Percentiles rank a stretch among this genome's conserved stretches.
Evolutionary conservation across 2,888 invertebrate species (phyloP).

Genomic region (Agonopterix heracliana): DNA sequence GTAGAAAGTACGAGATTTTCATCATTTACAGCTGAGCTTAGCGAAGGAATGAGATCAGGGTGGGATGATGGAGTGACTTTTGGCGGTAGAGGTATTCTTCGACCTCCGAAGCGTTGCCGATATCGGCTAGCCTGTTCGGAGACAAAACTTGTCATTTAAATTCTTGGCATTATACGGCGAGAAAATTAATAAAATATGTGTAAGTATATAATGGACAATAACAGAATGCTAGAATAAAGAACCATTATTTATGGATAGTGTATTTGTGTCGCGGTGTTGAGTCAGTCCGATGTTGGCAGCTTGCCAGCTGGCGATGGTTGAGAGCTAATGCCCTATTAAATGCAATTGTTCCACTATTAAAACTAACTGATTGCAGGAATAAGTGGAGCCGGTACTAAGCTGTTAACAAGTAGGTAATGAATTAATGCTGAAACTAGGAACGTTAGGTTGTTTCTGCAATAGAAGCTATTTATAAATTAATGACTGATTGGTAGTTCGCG

Average conservation of each 20-base stretch:
- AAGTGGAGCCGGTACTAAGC: slow-evolving; percentile 28
- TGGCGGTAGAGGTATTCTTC: slow-evolving; percentile 48
- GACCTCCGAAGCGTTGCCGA: slow-evolving; percentile 59
- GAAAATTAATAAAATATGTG: not conserved
- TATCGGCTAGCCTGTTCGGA: slow-evolving; percentile 70
- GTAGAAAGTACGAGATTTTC: slow-evolving; percentile 42
- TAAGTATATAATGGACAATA: slow-evolving; percentile 7
- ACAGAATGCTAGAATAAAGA: slow-evolving; percentile 16
- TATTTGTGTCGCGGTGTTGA: slow-evolving; percentile 45
- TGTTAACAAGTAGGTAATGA: slow-evolving; percentile 28
- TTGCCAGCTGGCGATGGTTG: slow-evolving; percentile 43
- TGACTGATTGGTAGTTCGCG: not conserved
- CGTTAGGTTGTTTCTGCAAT: not conserved
- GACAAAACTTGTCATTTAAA: slow-evolving; percentile 32
- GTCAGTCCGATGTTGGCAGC: slow-evolving; percentile 44
- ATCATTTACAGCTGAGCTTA: slow-evolving; percentile 26
- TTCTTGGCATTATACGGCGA: not conserved
- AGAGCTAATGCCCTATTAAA: slow-evolving; percentile 52
- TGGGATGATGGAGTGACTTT: slow-evolving; percentile 41
- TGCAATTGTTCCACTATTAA: slow-evolving; percentile 43
- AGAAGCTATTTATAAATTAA: not conserved
- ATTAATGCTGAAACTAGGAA: slow-evolving; percentile 17
- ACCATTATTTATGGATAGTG: slow-evolving; percentile 28
- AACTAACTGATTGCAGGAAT: slow-evolving; percentile 35
- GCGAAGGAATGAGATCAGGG: slow-evolving; percentile 45